Evolutionary conservation across 2,113 vertebrate species (phyloP).

Genomic region (Cercopithecus mona): DNA sequence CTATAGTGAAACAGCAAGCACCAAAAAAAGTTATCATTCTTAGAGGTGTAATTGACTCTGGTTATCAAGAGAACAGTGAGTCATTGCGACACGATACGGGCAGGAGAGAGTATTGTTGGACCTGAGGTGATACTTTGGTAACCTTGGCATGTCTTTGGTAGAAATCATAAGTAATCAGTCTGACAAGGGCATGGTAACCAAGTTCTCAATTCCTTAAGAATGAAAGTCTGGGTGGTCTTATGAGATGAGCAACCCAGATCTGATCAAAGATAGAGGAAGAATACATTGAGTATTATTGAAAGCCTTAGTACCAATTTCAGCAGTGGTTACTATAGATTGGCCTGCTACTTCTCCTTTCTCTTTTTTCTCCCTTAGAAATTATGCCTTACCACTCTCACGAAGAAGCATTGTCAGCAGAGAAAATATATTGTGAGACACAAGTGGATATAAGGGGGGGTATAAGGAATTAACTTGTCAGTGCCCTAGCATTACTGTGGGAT

Average conservation of each 20-base stretch:
- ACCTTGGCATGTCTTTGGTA: neutral
- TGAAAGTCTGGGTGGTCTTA: neutral
- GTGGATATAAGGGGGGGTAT: too few species aligned
- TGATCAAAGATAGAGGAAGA: neutral
- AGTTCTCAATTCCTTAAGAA: neutral
- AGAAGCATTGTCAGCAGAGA: neutral
- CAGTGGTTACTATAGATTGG: neutral
- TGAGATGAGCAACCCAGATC: neutral
- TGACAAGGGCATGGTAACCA: neutral
- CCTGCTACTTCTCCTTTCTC: neutral
- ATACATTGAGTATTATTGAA: neutral
- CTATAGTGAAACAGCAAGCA: neutral
- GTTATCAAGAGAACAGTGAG: neutral
- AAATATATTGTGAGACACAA: neutral
- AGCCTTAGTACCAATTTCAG: neutral
- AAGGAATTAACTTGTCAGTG: neutral
- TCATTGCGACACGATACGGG: neutral
- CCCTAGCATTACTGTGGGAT: neutral
- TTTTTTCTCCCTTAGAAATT: neutral
- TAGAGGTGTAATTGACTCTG: neutral
- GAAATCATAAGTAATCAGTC: neutral
- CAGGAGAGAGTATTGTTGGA: neutral
- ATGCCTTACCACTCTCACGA: neutral
- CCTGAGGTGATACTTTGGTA: neutral
- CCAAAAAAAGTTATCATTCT: neutral